These are phyloP conservation scores for Gambusia affinis DNA, from an alignment of 2,113 vertebrate genomes.

Conservation along the genomic window DNA sequence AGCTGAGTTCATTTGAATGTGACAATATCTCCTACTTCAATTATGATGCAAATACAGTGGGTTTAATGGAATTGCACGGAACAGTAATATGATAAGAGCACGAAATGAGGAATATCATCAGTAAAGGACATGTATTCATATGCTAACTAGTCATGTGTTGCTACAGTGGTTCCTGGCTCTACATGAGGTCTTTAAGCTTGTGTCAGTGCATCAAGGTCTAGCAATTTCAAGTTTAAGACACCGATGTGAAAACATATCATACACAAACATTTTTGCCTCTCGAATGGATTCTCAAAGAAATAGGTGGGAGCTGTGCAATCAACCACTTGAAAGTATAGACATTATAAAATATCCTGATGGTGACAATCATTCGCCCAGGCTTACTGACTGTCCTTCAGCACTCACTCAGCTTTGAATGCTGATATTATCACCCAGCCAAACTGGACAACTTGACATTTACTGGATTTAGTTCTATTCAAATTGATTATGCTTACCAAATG, in stretches of 20 bases:
- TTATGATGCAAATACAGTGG: background rate
- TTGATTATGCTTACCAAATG: background rate
- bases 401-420: background rate
- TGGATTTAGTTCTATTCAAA: background rate
- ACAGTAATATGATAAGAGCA: background rate
- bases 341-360: background rate
- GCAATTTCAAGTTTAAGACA: background rate
- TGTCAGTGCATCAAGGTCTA: too few species aligned
- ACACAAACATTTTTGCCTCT: background rate
- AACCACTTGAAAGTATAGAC: background rate
- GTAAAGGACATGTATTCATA: too few species aligned
- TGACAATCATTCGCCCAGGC: background rate
- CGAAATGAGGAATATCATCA: background rate
- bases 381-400: background rate
- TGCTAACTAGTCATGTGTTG: background rate
- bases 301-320: background rate
- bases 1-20: background rate
- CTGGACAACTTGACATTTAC: background rate
- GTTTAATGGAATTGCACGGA: background rate
- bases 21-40: background rate
- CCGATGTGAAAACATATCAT: background rate
- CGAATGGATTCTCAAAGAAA: background rate
- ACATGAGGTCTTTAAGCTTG: background rate
- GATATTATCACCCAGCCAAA: background rate
- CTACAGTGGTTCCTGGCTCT: background rate